Evolutionary conservation across 2,113 vertebrate species (phyloP), one percentile per base, ranked within the genome.

Genomic region (Charadrius vociferus): DNA sequence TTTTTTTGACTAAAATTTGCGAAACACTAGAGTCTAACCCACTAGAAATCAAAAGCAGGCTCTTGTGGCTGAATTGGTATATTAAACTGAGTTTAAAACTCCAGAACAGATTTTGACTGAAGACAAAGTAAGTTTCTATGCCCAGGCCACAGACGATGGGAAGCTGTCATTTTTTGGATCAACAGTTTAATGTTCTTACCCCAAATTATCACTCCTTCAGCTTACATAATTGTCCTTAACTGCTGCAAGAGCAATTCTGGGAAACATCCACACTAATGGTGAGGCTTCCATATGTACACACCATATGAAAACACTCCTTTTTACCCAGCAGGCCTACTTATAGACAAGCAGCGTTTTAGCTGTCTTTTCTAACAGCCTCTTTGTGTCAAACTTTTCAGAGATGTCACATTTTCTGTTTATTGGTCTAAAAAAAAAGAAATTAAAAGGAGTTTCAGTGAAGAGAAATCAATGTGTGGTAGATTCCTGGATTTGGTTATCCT

Each of bases 131-230:
- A 52, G 3, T 81, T 91, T 55, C 14, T 55, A 4, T 70, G 17
- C 11, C 50, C 14, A 59, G n/a, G 12, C 12, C 41, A 63, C 3
- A 45, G 41, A 20, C 0, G 0, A 45, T 26, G 6, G 9, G 5
- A 41, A 47, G 2, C 12, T 70, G 32, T 14, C 1, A 23, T 10
- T n/a, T 89, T 79, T 56, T 53, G 9, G 6, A 81, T 81, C 29
- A 81, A 19, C 12, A n/a, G 13, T 56, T 88, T 68, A 68, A 39
- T 20, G 7, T 62, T 55, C n/a, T 85, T 73, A 49, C 9, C 17
- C 19, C 22, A 71, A 18, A 12, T 87, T 78, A 12, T 37, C 20
- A 0, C 29, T 73, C 26, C 34, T 83, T 73, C 50, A 81, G 27
- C 7, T 81, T 53, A n/a, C 0, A 0, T 34, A 23, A 18, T 63